Evolutionary conservation across 2,888 invertebrate genomes (phyloP).

Genomic region (Macrosoma leucophasiata): DNA sequence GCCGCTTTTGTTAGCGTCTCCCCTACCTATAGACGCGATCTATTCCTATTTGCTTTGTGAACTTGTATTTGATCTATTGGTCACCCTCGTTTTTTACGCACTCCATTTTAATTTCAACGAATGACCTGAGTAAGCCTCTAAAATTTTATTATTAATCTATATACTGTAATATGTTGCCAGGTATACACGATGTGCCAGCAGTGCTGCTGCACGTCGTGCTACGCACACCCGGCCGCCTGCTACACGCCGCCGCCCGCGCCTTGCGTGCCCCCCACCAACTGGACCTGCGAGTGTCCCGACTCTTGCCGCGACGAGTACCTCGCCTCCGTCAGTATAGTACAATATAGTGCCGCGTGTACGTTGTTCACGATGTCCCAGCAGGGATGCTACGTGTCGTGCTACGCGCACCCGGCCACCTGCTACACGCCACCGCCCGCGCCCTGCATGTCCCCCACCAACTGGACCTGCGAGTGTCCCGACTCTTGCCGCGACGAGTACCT

Average conservation of each 20-base stretch:
- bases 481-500: slow-evolving; percentile 57
- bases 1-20: no score
- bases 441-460: slow-evolving; percentile 54
- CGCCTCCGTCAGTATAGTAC: slow-evolving; percentile 43
- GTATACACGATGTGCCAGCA: slow-evolving; percentile 62
- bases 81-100: background rate
- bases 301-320: slow-evolving; percentile 57
- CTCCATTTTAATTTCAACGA: no score
- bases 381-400: slow-evolving; percentile 43
- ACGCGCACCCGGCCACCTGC: slow-evolving; percentile 45
- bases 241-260: slow-evolving; percentile 41
- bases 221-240: slow-evolving; percentile 45
- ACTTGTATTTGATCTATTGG: background rate
- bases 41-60: no score
- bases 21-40: no score
- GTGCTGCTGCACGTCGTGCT: slow-evolving; percentile 42
- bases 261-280: slow-evolving; percentile 54
- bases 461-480: slow-evolving; percentile 55
- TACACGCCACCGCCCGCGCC: slow-evolving; percentile 41
- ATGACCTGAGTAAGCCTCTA: no score
- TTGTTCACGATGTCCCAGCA: background rate
- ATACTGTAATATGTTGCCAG: slow-evolving; percentile 30
- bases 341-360: no score
- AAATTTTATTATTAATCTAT: background rate
- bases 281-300: slow-evolving; percentile 55